Evolutionary conservation across 2,113 vertebrate species (phyloP).

Genomic region (Willisornis vidua): DNA sequence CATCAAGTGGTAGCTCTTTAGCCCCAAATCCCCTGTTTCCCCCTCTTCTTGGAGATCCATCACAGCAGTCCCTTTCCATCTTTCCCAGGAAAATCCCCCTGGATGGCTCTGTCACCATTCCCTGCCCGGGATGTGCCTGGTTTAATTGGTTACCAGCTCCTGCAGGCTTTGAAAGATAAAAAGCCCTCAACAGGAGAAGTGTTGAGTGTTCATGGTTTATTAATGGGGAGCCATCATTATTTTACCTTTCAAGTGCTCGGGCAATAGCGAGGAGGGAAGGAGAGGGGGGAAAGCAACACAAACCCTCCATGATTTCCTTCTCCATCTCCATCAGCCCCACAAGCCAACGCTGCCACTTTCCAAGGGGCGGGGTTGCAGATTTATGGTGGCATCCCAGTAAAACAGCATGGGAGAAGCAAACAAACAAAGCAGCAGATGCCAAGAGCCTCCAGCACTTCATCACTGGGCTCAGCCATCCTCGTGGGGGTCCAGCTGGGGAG

Average conservation of each 20-base stretch:
- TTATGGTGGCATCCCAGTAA: not conserved
- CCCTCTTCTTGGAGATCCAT: not conserved
- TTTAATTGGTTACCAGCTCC: slow-evolving; percentile 48
- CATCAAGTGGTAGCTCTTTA: not conserved
- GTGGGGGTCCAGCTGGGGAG: not conserved
- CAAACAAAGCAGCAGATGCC: not conserved
- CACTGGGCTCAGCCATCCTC: not conserved
- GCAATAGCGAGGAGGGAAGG: not conserved
- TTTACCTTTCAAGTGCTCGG: slow-evolving; percentile 32
- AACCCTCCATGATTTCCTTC: not conserved
- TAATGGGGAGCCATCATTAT: slow-evolving; percentile 43
- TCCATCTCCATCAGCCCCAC: not conserved
- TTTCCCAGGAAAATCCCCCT: not conserved
- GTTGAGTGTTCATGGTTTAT: slow-evolving; percentile 60
- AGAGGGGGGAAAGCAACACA: not conserved
- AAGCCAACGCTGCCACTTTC: fast-evolving
- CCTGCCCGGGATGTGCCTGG: not conserved
- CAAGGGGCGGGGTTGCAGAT: not conserved
- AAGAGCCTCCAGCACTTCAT: not conserved
- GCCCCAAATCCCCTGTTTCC: fast-evolving
- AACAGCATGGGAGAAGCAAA: not conserved
- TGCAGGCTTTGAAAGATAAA: slow-evolving; percentile 55
- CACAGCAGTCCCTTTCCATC: not conserved
- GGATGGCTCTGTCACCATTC: fast-evolving
- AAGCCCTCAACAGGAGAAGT: slow-evolving; percentile 11